A percentile compares a stretch with the other conserved stretches of the same genome.
Conservation (phyloP, 2,113 vertebrate species). For the Xiphophorus couchianus region DNA sequence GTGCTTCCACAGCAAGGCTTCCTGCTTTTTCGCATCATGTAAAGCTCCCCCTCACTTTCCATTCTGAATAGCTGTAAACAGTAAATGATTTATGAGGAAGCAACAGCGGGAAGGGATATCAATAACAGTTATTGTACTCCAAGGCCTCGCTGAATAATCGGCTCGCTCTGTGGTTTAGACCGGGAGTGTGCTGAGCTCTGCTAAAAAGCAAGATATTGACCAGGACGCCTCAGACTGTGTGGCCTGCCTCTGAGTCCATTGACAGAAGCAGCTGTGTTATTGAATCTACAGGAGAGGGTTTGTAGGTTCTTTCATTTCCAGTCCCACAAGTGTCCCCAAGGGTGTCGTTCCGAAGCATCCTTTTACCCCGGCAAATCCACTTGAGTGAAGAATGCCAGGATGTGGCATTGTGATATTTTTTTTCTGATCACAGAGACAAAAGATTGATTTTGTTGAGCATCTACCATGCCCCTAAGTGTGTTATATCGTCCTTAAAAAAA, state of each 20-base stretch:
- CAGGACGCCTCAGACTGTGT: constrained; percentile 45
- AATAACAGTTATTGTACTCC: constrained; percentile 65
- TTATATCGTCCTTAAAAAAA: neutral
- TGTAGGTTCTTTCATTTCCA: constrained; percentile 31
- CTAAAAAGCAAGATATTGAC: constrained; percentile 66
- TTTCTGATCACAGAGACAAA: neutral
- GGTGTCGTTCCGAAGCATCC: constrained; percentile 35
- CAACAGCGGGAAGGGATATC: constrained; percentile 61
- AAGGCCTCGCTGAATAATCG: constrained; percentile 56
- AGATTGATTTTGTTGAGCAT: constrained; percentile 6
- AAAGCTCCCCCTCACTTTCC: constrained; percentile 31
- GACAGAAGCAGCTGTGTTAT: constrained; percentile 27
- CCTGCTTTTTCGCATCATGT: constrained; percentile 18
- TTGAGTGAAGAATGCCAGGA: constrained; percentile 16
- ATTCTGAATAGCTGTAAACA: constrained; percentile 51
- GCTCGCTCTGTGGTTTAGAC: constrained; percentile 40
- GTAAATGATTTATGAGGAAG: constrained; percentile 69
- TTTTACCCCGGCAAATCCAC: constrained; percentile 18
- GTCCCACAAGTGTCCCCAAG: constrained; percentile 16
- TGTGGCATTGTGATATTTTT: neutral
- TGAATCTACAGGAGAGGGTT: constrained; percentile 19
- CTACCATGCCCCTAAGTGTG: neutral
- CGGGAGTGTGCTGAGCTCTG: constrained; percentile 39
- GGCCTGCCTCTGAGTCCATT: constrained; percentile 22
- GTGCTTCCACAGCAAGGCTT: constrained; percentile 25